Evolutionary conservation across 2,888 invertebrate genomes (phyloP).

Genomic region (Leptinotarsa haldemani): DNA sequence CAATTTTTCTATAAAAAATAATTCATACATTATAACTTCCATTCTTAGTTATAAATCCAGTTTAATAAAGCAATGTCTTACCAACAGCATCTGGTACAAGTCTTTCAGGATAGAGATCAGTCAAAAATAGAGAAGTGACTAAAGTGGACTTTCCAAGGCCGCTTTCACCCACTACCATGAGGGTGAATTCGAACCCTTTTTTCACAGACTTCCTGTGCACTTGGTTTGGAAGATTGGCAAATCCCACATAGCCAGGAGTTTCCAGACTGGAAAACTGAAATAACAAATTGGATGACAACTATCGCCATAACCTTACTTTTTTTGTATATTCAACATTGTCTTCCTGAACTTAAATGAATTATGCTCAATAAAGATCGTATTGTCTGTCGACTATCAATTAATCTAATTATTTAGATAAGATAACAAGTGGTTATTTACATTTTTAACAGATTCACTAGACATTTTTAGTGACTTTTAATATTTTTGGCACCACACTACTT

Average conservation of each 20-base stretch:
- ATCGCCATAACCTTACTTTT: slow-evolving; percentile 10
- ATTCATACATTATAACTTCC: too few relatives aligned
- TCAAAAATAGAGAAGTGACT: slow-evolving; percentile 93
- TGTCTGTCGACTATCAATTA: background rate
- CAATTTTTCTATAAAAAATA: slow-evolving; percentile 76
- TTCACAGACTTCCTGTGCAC: slow-evolving; percentile 97
- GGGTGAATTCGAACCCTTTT: slow-evolving; percentile 96
- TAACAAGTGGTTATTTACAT: slow-evolving; percentile 66
- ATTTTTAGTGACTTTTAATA: slow-evolving; percentile 57
- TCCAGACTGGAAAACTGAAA: slow-evolving; percentile 85
- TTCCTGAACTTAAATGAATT: background rate
- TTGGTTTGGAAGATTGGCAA: slow-evolving; percentile 96
- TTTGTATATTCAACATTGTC: background rate
- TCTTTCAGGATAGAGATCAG: slow-evolving; percentile 94
- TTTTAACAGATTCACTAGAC: slow-evolving; percentile 73
- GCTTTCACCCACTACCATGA: slow-evolving; percentile 90
- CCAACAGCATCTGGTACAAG: slow-evolving; percentile 89
- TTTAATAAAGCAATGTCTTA: slow-evolving; percentile 62
- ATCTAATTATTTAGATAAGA: slow-evolving; percentile 10
- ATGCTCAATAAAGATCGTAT: background rate
- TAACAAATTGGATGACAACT: slow-evolving; percentile 38
- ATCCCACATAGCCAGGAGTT: slow-evolving; percentile 91
- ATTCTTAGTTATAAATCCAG: background rate
- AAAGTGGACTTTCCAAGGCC: slow-evolving; percentile 96
- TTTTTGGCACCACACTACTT: slow-evolving; percentile 31